Evolutionary conservation across 2,113 vertebrate genomes (phyloP).

Genomic region (Collichthys lucidus): DNA sequence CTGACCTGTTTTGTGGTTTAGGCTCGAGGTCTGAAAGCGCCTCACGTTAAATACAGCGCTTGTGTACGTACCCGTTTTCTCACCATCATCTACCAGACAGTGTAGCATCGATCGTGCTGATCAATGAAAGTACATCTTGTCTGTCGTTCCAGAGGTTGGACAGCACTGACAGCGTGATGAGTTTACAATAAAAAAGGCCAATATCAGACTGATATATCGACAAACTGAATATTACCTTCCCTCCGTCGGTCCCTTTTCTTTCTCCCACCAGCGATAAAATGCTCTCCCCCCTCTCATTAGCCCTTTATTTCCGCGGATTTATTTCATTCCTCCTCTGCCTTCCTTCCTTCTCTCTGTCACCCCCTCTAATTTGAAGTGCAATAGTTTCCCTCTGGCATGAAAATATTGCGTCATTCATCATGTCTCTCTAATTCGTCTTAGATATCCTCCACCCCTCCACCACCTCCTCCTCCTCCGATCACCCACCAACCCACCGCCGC

Average conservation of each 20-base stretch:
- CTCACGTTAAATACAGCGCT: not conserved
- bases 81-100: not conserved
- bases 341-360: constrained; percentile 69
- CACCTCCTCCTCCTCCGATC: constrained; percentile 31
- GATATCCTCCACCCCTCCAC: constrained; percentile 64
- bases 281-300: constrained; percentile 59
- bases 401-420: constrained; percentile 84
- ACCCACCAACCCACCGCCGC: constrained; percentile 51
- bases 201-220: constrained; percentile 43
- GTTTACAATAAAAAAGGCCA: not conserved
- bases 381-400: constrained; percentile 81
- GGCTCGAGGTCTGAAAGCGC: not conserved
- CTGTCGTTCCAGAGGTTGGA: constrained; percentile 13
- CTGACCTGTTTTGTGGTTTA: not conserved
- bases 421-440: constrained; percentile 81
- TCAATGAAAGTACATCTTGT: constrained; percentile 13
- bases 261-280: constrained; percentile 44
- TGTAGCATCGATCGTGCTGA: not conserved
- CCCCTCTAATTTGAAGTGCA: constrained; percentile 80
- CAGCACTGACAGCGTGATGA: not conserved
- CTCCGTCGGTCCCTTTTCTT: not conserved
- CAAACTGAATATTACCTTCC: constrained; percentile 38
- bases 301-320: constrained; percentile 68
- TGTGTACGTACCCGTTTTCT: not conserved
- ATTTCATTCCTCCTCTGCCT: constrained; percentile 64